These are phyloP conservation scores for Deilephila elpenor DNA, from an alignment of 2,888 invertebrate species.

Conservation along the genomic window DNA sequence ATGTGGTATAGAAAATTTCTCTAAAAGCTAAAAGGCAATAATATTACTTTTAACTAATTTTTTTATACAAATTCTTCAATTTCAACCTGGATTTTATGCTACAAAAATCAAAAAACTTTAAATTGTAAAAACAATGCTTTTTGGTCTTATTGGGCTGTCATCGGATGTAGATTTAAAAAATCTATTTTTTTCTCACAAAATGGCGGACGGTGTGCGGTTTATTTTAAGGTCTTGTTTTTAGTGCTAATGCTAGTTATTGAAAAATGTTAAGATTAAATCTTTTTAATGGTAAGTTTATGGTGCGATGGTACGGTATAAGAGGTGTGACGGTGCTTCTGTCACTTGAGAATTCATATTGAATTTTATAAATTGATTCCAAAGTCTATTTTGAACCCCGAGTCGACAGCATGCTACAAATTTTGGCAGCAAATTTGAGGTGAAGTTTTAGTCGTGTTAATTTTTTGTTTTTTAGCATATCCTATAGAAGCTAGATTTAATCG, in stretches of 20 bases:
- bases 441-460: too few relatives aligned
- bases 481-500: too few relatives aligned
- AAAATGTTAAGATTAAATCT: slow-evolving; percentile 8
- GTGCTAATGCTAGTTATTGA: slow-evolving; percentile 15
- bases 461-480: too few relatives aligned
- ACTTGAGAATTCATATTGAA: too few relatives aligned
- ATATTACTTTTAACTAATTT: background rate
- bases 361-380: too few relatives aligned
- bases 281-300: slow-evolving; percentile 11
- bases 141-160: slow-evolving; percentile 26
- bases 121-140: background rate
- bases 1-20: background rate
- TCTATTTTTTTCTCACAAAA: background rate
- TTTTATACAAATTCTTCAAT: background rate
- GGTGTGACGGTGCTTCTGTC: slow-evolving; percentile 14
- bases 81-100: background rate
- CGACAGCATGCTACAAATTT: too few relatives aligned
- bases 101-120: background rate
- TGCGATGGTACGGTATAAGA: background rate
- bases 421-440: too few relatives aligned
- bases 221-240: slow-evolving; percentile 2
- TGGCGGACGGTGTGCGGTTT: background rate
- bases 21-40: background rate
- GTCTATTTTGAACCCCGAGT: too few relatives aligned
- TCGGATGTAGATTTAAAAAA: background rate